Conservation (phyloP, 2,797 vertebrate genomes). For the Arctocebus calabarensis region DNA sequence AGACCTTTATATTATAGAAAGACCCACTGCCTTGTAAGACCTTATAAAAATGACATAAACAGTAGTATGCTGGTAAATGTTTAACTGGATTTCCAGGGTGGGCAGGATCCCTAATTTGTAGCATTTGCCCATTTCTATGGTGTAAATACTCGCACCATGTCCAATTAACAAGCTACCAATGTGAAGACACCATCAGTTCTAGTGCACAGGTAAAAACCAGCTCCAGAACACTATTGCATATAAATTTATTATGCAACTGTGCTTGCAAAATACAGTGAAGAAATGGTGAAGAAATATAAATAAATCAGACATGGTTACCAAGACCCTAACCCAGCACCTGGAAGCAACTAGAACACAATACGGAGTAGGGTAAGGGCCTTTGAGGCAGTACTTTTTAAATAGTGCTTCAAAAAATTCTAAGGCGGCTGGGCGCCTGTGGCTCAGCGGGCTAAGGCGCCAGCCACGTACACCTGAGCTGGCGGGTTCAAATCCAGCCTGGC, state of each 20-base stretch:
- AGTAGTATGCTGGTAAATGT: background rate
- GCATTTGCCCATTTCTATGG: background rate
- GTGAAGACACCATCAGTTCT: background rate
- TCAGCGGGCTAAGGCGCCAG: too few relatives aligned
- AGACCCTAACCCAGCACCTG: background rate
- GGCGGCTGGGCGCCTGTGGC: too few relatives aligned
- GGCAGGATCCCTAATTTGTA: background rate
- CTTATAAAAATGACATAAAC: background rate
- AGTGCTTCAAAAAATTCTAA: too few relatives aligned
- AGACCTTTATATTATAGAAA: background rate
- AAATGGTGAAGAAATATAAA: background rate
- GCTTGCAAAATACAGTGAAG: background rate
- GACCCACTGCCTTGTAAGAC: background rate
- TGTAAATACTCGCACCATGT: background rate
- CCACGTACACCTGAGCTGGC: too few relatives aligned
- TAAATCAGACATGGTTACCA: background rate
- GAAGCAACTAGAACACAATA: background rate
- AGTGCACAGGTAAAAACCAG: background rate
- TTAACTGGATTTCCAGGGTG: background rate
- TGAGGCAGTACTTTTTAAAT: background rate
- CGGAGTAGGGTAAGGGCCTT: background rate
- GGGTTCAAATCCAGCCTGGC: too few relatives aligned
- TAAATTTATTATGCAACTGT: background rate
- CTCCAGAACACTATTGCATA: background rate
- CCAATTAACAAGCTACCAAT: background rate